phyloP scores from a whole-genome alignment of 2,113 vertebrate species.

The Onychorhynchus coronatus region DNA sequence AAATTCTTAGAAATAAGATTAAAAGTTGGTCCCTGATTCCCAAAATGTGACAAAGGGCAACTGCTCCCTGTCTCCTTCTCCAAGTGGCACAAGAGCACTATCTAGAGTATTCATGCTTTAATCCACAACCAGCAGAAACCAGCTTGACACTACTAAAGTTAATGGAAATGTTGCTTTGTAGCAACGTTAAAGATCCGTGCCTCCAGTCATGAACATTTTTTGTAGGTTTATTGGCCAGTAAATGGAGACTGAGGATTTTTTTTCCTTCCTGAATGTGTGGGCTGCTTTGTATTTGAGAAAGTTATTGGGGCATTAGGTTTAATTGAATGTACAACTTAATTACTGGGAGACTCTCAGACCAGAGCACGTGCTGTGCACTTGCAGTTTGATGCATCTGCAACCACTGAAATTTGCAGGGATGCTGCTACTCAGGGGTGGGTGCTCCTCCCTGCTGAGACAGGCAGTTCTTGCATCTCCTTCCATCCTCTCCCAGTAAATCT shows the following conservation, averaged over 20 bases:
- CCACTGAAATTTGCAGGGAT: not conserved
- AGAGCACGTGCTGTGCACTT: not conserved
- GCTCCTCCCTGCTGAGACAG: not conserved
- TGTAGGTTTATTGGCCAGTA: conserved; percentile 3
- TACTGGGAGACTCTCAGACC: not conserved
- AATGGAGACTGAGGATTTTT: not conserved
- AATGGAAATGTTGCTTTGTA: not conserved
- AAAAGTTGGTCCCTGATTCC: not conserved
- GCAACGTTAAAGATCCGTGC: not conserved
- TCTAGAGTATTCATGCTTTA: not conserved
- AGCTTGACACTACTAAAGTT: not conserved
- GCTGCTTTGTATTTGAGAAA: not conserved
- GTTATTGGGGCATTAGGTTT: conserved; percentile 3
- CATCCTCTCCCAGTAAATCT: not conserved
- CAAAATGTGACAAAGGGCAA: not conserved
- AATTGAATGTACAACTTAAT: conserved; percentile 7
- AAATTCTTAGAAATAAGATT: not conserved
- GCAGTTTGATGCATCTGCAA: not conserved
- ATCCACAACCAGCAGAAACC: not conserved
- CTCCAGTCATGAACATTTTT: not conserved
- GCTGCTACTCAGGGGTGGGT: not conserved
- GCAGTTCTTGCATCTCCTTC: not conserved
- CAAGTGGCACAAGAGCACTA: not conserved
- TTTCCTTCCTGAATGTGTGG: not conserved
- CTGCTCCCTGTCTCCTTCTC: not conserved